phyloP scores from a whole-genome alignment of 2,797 vertebrate genomes.

The Botia kubotai region DNA sequence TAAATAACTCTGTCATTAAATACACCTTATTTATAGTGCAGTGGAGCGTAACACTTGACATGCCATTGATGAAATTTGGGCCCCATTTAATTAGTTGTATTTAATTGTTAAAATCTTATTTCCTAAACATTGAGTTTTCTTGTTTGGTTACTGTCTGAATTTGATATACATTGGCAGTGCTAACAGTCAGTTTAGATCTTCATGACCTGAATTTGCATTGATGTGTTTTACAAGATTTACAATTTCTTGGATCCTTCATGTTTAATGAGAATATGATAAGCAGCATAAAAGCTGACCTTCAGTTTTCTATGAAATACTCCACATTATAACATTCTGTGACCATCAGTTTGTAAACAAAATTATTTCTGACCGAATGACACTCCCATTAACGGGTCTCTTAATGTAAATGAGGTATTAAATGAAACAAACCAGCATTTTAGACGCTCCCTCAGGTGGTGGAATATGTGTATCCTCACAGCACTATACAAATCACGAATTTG shows the following conservation, averaged over 20 bases:
- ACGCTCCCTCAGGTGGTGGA: slow-evolving; percentile 43
- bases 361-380: slow-evolving; percentile 28
- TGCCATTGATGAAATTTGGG: slow-evolving; percentile 53
- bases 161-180: slow-evolving; percentile 34
- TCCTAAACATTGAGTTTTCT: too few relatives aligned
- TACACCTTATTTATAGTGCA: slow-evolving; percentile 57
- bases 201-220: slow-evolving; percentile 38
- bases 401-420: slow-evolving; percentile 54
- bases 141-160: slow-evolving; percentile 1
- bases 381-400: slow-evolving; percentile 38
- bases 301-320: slow-evolving; percentile 23
- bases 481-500: slow-evolving; percentile 34
- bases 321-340: slow-evolving; percentile 27
- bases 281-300: not conserved
- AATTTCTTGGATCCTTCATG: slow-evolving; percentile 55
- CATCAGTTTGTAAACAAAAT: slow-evolving; percentile 29
- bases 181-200: slow-evolving; percentile 60
- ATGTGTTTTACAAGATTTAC: slow-evolving; percentile 43
- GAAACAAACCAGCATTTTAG: slow-evolving; percentile 14
- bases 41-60: slow-evolving; percentile 51
- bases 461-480: slow-evolving; percentile 37
- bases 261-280: slow-evolving; percentile 34
- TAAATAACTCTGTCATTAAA: slow-evolving; percentile 57
- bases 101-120: not conserved
- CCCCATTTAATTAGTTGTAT: not conserved